These are phyloP conservation scores for Orycteropus afer DNA, from an alignment of 2,113 vertebrate genomes.

Conservation along the genomic window DNA sequence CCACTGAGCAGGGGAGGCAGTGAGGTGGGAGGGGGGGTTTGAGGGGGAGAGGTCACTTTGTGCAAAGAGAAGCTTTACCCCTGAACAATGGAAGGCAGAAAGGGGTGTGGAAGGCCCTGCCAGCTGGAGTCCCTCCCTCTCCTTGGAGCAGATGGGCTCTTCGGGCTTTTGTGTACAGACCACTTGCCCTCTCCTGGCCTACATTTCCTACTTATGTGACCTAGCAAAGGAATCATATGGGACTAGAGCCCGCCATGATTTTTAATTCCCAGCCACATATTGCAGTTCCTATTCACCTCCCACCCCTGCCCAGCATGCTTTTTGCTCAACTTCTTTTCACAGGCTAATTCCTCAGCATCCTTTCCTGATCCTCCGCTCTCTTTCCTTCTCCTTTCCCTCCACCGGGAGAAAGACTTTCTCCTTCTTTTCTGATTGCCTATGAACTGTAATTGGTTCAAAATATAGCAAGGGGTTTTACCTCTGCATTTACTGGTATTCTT, in stretches of 20 bases:
- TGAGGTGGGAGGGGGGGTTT: too few relatives aligned
- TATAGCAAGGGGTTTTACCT: background rate
- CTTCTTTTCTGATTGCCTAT: background rate
- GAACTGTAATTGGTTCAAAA: background rate
- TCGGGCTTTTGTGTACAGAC: background rate
- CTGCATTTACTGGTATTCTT: background rate
- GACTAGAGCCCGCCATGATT: background rate
- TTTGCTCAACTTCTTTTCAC: background rate
- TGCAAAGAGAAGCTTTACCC: slow-evolving; percentile 21
- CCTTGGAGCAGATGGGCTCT: background rate
- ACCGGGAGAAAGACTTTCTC: background rate
- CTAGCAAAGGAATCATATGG: slow-evolving; percentile 25
- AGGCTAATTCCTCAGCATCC: background rate
- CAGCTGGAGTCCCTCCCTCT: background rate
- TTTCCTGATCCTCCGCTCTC: background rate
- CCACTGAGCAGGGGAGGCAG: background rate
- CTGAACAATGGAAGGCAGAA: background rate
- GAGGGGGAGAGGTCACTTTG: background rate
- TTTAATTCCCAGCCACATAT: background rate
- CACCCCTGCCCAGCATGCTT: background rate
- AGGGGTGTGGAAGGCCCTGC: background rate
- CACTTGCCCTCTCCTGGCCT: slow-evolving; percentile 14
- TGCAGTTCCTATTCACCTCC: background rate
- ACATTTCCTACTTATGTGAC: slow-evolving; percentile 49
- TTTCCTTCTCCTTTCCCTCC: background rate